Evolutionary conservation across 2,113 vertebrate species (phyloP), one percentile per base, ranked within the genome.

Genomic region (Gadus chalcogrammus): DNA sequence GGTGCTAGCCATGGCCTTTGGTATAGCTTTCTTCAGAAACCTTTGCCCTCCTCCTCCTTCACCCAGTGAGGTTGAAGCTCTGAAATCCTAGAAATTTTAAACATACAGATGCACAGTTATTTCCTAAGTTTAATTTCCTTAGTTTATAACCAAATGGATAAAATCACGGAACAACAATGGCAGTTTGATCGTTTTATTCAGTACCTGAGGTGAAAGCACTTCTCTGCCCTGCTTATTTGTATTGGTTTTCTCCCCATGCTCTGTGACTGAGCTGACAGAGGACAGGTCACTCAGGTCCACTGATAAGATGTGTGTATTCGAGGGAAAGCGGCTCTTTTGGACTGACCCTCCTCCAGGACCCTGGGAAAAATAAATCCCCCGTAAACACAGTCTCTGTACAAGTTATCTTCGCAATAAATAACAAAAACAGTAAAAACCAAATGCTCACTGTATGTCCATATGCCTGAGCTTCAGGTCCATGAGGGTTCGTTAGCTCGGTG

Each of bases 1-100:
- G 74, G 68, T 73, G 18, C 75, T 78, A 31, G 11, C 66, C 5
- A 65, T 15, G 35, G 72, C 61, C 63, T 79, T 17, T 31, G 61
- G 74, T 4, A 81, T 64, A 52, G 72, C 65, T 68, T 90, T 90
- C 70, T 93, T 94, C 2, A 95, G 78, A 83, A 95, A 95, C 28
- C 93, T 86, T 75, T 86, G 85, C 0, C 3, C 82, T 0, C 83
- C 80, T 68, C 71, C 74, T 65, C 20, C 38, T n/a, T 74, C 27
- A 12, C 17, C 71, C 31, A 77, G 17, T 74, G 81, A 79, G 35
- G 75, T 84, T 73, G 76, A 77, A 3, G 70, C 74, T 59, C 66
- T 68, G 55, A 61, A 8, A 55, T 69, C 59, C 87, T 85, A 22
- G 15, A 42, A 1, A 24, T 12, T 48, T 13, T 16, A 27, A 48